A percentile compares a stretch with the other conserved stretches of the same genome.
Conservation (phyloP, 2,888 invertebrate species). For the Amphipoea oculea region DNA sequence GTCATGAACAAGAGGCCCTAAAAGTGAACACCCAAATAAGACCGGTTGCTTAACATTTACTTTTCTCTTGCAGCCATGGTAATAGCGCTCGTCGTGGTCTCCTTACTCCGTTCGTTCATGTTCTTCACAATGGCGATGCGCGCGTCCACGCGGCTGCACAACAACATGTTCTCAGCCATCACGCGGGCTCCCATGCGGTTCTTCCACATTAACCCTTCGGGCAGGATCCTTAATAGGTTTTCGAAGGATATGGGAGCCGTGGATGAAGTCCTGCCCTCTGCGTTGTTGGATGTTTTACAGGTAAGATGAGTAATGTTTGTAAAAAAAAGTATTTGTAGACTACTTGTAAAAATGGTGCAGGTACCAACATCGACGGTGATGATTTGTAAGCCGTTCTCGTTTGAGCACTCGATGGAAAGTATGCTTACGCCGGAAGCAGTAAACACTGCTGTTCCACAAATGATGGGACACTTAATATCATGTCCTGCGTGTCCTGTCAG, state of each 20-base stretch:
- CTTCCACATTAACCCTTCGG: slow-evolving; percentile 96
- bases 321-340: no score
- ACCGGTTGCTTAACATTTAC: background rate
- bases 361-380: no score
- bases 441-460: no score
- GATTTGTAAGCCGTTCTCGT: no score
- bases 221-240: slow-evolving; percentile 96
- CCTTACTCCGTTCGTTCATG: slow-evolving; percentile 89
- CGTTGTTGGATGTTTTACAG: slow-evolving; percentile 91
- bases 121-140: slow-evolving; percentile 93
- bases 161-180: slow-evolving; percentile 95
- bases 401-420: no score
- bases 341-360: no score
- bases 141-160: slow-evolving; percentile 95
- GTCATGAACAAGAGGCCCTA: no score
- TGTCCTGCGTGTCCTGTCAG: no score
- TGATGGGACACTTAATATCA: no score
- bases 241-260: slow-evolving; percentile 96
- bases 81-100: slow-evolving; percentile 85
- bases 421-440: no score
- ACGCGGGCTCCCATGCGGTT: slow-evolving; percentile 95
- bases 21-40: background rate
- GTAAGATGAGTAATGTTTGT: slow-evolving; percentile 60
- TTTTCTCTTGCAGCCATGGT: slow-evolving; percentile 83
- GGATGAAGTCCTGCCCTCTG: slow-evolving; percentile 91